Evolutionary conservation across 1,140 invertebrate genomes (phyloP).

Genomic region (Olivierus martensii): DNA sequence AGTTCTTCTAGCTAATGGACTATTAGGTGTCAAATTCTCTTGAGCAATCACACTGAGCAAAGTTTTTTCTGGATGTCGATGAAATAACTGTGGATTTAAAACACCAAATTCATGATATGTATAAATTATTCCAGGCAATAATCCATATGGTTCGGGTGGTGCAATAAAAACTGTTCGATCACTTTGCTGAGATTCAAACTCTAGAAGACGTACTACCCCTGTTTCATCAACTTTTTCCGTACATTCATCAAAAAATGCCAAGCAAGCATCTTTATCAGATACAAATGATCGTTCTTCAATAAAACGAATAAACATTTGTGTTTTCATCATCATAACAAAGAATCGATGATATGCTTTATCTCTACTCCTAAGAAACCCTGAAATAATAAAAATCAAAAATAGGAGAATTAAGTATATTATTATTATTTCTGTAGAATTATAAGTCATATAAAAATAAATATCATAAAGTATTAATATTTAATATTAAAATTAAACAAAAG

Average conservation of each 20-base stretch:
- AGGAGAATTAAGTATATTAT: too few relatives aligned
- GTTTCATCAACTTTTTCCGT: slow-evolving; percentile 50
- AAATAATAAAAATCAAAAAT: slow-evolving; percentile 17
- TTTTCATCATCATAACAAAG: slow-evolving; percentile 73
- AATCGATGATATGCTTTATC: slow-evolving; percentile 83
- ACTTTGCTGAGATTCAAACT: slow-evolving; percentile 56
- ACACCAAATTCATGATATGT: slow-evolving; percentile 34
- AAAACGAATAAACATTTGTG: slow-evolving; percentile 96
- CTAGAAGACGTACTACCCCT: slow-evolving; percentile 46
- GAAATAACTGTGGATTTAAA: slow-evolving; percentile 43
- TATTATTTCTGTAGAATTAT: too few relatives aligned
- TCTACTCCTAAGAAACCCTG: slow-evolving; percentile 43
- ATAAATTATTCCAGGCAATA: slow-evolving; percentile 23
- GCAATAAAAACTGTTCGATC: slow-evolving; percentile 90
- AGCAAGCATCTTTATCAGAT: slow-evolving; percentile 78
- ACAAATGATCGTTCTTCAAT: slow-evolving; percentile 98
- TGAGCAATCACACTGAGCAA: slow-evolving; percentile 23
- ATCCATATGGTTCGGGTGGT: slow-evolving; percentile 62
- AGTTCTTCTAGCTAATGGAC: slow-evolving; percentile 78
- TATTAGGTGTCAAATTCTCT: slow-evolving; percentile 47
- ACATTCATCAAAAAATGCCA: slow-evolving; percentile 98
- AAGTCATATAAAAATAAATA: too few relatives aligned
- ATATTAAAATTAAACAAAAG: too few relatives aligned
- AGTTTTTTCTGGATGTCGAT: slow-evolving; percentile 21
- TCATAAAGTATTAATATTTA: too few relatives aligned